Evolutionary conservation across 2,113 vertebrate species (phyloP).

Genomic region (Fulmarus glacialis): DNA sequence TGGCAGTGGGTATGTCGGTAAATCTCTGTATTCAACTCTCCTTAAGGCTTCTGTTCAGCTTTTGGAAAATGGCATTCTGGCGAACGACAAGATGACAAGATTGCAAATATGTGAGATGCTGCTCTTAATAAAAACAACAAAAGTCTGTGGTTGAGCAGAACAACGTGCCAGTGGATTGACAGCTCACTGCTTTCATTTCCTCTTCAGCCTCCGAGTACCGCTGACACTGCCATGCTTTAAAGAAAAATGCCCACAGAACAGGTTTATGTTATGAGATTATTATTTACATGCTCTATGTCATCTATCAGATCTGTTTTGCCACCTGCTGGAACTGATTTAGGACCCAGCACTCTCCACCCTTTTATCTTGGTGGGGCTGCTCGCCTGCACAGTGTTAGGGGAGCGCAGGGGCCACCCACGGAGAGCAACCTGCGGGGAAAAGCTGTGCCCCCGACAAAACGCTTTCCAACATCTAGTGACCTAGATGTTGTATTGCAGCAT

Average conservation of each 20-base stretch:
- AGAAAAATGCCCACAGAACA: background rate
- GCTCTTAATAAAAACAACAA: background rate
- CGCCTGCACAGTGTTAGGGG: background rate
- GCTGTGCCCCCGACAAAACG: background rate
- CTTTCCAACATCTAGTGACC: background rate
- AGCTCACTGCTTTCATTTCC: slow-evolving; percentile 39
- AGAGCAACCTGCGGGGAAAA: background rate
- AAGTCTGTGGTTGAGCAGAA: background rate
- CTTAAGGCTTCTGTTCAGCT: background rate
- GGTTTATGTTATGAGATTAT: background rate
- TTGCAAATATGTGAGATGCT: slow-evolving; percentile 6
- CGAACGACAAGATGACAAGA: background rate
- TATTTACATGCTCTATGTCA: background rate
- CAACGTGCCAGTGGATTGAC: background rate
- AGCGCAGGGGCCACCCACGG: background rate
- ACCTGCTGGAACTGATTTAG: background rate
- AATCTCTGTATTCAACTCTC: slow-evolving; percentile 48
- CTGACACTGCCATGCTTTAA: background rate
- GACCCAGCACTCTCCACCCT: background rate
- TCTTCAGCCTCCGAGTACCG: background rate
- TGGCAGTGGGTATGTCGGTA: slow-evolving; percentile 73
- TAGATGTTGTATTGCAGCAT: background rate
- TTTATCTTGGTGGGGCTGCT: background rate
- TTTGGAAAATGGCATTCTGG: background rate
- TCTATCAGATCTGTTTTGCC: background rate